Conservation (phyloP, 23 tunicate species). For the Aplidium turbinatum region DNA sequence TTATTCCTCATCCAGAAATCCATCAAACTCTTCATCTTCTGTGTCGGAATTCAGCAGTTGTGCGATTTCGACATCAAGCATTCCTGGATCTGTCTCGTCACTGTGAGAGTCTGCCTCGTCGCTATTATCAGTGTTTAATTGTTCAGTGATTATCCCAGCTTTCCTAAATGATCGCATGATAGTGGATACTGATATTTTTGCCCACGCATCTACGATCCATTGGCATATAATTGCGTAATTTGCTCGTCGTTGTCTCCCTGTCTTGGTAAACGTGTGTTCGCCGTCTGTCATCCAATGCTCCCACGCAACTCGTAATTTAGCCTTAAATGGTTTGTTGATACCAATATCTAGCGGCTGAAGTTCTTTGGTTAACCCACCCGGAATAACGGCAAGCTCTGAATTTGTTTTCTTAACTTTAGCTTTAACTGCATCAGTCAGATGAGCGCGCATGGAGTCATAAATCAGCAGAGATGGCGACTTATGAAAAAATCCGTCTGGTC, state of each 20-base stretch:
- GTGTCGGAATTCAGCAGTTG: slow-evolving; percentile 58
- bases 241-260: slow-evolving; percentile 59
- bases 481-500: slow-evolving; percentile 62
- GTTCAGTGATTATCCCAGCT: slow-evolving; percentile 51
- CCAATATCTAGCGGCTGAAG: slow-evolving; percentile 71
- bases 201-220: slow-evolving; percentile 60
- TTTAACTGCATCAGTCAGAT: slow-evolving; percentile 50
- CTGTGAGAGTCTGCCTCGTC: slow-evolving; percentile 48
- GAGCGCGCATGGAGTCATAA: slow-evolving; percentile 55
- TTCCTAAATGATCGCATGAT: slow-evolving; percentile 56
- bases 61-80: slow-evolving; percentile 60
- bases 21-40: slow-evolving; percentile 46
- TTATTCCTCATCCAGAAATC: slow-evolving; percentile 48
- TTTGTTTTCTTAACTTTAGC: slow-evolving; percentile 55
- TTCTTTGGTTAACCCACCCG: slow-evolving; percentile 61
- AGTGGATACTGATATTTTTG: slow-evolving; percentile 54
- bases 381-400: slow-evolving; percentile 57
- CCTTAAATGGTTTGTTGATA: slow-evolving; percentile 57
- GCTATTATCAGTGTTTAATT: slow-evolving; percentile 48
- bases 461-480: slow-evolving; percentile 45
- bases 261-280: slow-evolving; percentile 58
- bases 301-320: slow-evolving; percentile 54
- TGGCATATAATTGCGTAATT: slow-evolving; percentile 42
- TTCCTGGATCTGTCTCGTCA: slow-evolving; percentile 57
- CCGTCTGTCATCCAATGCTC: slow-evolving; percentile 64